A percentile compares a stretch with the other conserved stretches of the same genome.
Evolutionary conservation across 2,113 vertebrate genomes (phyloP).

Genomic region (Lepus americanus): DNA sequence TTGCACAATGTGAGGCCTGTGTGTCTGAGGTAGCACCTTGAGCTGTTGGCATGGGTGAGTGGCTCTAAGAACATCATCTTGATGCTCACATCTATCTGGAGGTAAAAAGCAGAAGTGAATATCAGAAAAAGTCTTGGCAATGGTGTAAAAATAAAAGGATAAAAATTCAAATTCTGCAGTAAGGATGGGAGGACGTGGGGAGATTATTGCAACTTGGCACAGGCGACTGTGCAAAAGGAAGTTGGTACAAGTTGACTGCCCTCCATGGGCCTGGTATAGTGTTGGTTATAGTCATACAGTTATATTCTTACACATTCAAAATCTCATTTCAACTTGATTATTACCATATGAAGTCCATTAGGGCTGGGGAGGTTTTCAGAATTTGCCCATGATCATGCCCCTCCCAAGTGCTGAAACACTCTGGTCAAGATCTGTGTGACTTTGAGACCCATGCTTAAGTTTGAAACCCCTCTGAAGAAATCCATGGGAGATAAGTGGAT

Average conservation of each 20-base stretch:
- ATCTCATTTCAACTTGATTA: neutral
- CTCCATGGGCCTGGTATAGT: rapidly evolving
- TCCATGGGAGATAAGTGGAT: neutral
- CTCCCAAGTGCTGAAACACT: neutral
- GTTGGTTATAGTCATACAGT: neutral
- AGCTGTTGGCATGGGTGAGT: neutral
- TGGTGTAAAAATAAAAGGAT: neutral
- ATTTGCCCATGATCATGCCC: neutral
- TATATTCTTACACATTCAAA: neutral
- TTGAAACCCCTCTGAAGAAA: neutral
- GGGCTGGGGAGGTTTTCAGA: neutral
- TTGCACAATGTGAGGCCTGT: rapidly evolving
- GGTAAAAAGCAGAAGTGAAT: neutral
- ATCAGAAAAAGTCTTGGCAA: neutral
- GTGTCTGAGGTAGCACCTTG: neutral
- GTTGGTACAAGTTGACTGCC: neutral
- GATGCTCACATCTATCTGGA: neutral
- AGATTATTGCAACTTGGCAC: neutral
- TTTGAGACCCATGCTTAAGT: neutral
- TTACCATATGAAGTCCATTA: neutral
- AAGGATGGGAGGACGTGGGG: rapidly evolving
- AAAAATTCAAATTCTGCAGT: neutral
- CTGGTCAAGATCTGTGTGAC: neutral
- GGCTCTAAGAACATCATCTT: neutral
- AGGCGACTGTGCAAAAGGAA: neutral